These are phyloP conservation scores for Hypselothyrea guttata DNA, from an alignment of 2,888 invertebrate genomes.

Conservation along the genomic window DNA sequence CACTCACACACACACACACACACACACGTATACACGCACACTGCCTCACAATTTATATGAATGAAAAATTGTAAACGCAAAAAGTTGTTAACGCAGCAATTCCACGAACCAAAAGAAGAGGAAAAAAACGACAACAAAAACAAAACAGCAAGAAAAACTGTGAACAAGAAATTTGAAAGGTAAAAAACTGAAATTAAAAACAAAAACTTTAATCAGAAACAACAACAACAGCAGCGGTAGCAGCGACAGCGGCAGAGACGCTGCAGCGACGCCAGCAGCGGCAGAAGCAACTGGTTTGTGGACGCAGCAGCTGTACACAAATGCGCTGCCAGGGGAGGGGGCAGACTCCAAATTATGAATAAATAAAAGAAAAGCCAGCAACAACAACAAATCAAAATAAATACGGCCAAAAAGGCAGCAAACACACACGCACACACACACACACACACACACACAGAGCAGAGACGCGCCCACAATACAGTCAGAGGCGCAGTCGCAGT, in stretches of 20 bases:
- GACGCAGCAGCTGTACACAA: constrained; percentile 68
- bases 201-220: constrained; percentile 64
- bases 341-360: constrained; percentile 67
- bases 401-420: constrained; percentile 45
- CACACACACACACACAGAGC: constrained; percentile 12
- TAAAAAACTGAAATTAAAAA: constrained; percentile 75
- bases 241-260: constrained; percentile 32
- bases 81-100: constrained; percentile 78
- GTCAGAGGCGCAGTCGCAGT: constrained; percentile 24
- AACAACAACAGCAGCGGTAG: neutral
- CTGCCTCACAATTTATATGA: constrained; percentile 37
- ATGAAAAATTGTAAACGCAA: constrained; percentile 73
- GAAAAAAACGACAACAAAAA: constrained; percentile 39
- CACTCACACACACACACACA: constrained; percentile 3
- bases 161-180: constrained; percentile 77
- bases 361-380: constrained; percentile 52
- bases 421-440: constrained; percentile 24
- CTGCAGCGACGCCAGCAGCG: constrained; percentile 6
- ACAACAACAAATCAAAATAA: constrained; percentile 63
- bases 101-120: constrained; percentile 62
- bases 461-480: constrained; percentile 1
- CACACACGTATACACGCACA: constrained; percentile 19
- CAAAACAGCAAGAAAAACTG: constrained; percentile 55
- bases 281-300: constrained; percentile 60
- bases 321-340: constrained; percentile 44